These are phyloP conservation scores for Nomada ferruginata DNA, from an alignment of 2,888 invertebrate genomes.

Conservation along the genomic window DNA sequence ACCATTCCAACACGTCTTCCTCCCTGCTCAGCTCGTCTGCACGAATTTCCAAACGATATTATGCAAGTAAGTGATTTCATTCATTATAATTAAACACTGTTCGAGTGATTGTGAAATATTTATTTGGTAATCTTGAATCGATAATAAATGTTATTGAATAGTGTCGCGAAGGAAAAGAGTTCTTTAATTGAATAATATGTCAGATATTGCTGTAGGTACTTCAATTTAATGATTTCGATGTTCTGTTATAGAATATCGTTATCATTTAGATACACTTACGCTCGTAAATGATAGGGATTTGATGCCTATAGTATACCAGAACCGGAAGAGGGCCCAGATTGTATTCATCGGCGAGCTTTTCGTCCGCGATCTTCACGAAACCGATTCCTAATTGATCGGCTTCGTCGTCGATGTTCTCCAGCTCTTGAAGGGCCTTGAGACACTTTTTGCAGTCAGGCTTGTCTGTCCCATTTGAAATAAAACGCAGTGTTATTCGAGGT, in stretches of 20 bases:
- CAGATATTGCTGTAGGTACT: too few species aligned
- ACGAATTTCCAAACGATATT: constrained; percentile 5
- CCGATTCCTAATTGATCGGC: constrained; percentile 97
- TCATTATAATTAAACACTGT: neutral
- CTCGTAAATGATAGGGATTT: constrained; percentile 97
- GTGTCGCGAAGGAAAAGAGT: too few species aligned
- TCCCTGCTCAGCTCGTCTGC: constrained; percentile 94
- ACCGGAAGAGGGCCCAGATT: constrained; percentile 94
- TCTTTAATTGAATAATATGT: too few species aligned
- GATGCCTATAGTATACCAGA: constrained; percentile 96
- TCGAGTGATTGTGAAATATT: too few species aligned
- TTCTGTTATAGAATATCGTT: too few species aligned
- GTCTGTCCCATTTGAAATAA: constrained; percentile 87
- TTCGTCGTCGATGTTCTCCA: constrained; percentile 97
- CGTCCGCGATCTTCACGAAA: constrained; percentile 97
- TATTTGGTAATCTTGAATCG: too few species aligned
- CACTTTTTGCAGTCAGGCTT: constrained; percentile 97
- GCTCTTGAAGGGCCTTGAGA: constrained; percentile 94
- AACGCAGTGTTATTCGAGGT: constrained; percentile 49
- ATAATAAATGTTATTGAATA: too few species aligned
- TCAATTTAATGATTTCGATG: too few species aligned
- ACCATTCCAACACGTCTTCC: constrained; percentile 96
- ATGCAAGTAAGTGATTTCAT: neutral
- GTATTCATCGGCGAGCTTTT: constrained; percentile 95
- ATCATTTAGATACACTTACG: constrained; percentile 85